Evolutionary conservation across 2,888 invertebrate species (phyloP), one percentile per base, ranked within the genome.

Genomic region (Plemyria rubiginata): DNA sequence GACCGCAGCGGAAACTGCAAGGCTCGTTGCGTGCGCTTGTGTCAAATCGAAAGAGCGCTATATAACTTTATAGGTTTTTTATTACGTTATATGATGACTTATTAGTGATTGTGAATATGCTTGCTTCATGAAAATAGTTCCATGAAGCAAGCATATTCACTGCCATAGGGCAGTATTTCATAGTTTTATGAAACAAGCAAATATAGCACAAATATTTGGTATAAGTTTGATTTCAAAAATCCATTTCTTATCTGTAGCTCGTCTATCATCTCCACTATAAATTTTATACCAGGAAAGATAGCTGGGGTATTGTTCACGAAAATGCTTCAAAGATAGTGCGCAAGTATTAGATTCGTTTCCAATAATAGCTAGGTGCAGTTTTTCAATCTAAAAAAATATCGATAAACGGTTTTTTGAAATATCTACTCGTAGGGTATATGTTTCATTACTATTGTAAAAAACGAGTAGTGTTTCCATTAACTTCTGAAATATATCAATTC

Each of bases 241-340:
- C 58, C 13, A 46, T 58, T 58, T 38, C 38, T 50, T 32, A 50
- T 28, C 41, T 15, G 43, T 52, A 46, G 38, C 52, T 22, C n/a
- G n/a, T n/a, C n/a, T n/a, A n/a, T n/a, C n/a, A 58, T 38, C 36
- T 32, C 48, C 55, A 40, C 43, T 36, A 32, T 36, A 58, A 32
- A 52, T 58, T 58, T 51, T 52, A 46, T 52, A 58, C 38, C 28
- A 46, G 52, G 58, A 57, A 50, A 50, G 50, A 50, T 54, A 22
- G n/a, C 22, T 46, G 46, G 46, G 22, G 56, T 16, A 56, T 50
- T 50, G 56, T 56, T 50, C 56, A 29, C 38, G 48, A 56, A 56
- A 56, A 40, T 49, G 29, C 49, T 16, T 5, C 16, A 8, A 48
- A 56, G 40, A 40, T 15, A 40, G 48, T 28, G 38, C 16, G 16